Conservation (phyloP, 2,797 vertebrate genomes). For the Benthosema pterotum region DNA sequence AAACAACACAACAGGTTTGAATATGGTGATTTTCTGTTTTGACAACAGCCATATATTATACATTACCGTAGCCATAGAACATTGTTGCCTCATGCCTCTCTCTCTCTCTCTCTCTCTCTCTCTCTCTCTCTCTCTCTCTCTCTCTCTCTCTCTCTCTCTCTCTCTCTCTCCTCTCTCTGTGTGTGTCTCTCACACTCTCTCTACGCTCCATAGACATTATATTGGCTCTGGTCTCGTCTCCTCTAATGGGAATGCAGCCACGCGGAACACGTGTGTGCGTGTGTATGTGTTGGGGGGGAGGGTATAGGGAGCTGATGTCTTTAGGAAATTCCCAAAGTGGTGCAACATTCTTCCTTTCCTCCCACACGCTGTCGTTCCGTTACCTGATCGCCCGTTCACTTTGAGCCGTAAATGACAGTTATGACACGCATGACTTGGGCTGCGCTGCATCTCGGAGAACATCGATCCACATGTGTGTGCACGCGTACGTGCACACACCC, state of each 20-base stretch:
- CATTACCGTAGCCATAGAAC: no score
- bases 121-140: not conserved
- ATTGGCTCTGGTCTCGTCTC: constrained; percentile 48
- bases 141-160: constrained; percentile 5
- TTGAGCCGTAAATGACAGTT: constrained; percentile 69
- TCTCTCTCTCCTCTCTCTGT: constrained; percentile 13
- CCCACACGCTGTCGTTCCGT: constrained; percentile 25
- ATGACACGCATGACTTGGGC: constrained; percentile 72
- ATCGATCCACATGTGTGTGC: constrained; percentile 31
- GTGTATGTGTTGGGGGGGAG: no score
- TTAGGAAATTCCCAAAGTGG: constrained; percentile 73
- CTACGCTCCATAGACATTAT: constrained; percentile 49
- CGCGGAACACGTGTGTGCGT: constrained; percentile 42
- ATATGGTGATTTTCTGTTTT: no score
- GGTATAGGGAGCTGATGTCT: constrained; percentile 4
- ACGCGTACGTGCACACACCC: not conserved
- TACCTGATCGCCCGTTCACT: constrained; percentile 41
- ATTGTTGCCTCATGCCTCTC: no score
- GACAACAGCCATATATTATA: no score
- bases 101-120: no score
- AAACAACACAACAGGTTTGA: no score
- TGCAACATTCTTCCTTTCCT: constrained; percentile 37
- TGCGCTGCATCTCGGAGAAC: constrained; percentile 63
- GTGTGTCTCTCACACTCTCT: constrained; percentile 21
- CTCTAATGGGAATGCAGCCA: constrained; percentile 66